Conservation (phyloP, 2,113 vertebrate species). For the Centrocercus urophasianus region DNA sequence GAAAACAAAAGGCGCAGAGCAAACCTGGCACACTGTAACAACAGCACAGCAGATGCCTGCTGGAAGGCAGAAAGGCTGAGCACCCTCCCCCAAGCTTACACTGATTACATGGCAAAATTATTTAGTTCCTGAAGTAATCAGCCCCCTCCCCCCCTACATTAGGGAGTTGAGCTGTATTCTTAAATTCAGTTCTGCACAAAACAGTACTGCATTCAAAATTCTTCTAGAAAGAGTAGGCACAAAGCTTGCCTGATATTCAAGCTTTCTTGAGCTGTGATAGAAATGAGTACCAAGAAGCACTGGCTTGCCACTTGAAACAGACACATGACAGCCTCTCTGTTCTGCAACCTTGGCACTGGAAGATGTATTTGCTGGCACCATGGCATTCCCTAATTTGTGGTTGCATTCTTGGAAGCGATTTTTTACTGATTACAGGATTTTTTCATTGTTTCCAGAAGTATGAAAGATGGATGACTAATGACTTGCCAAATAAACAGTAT, state of each 20-base stretch:
- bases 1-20: slow-evolving; percentile 36
- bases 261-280: neutral
- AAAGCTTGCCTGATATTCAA: neutral
- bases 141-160: neutral
- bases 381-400: slow-evolving; percentile 31
- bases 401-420: slow-evolving; percentile 52
- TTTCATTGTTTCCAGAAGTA: slow-evolving; percentile 46
- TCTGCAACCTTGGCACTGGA: slow-evolving; percentile 32
- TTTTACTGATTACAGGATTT: slow-evolving; percentile 23
- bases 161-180: neutral
- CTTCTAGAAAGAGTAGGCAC: neutral
- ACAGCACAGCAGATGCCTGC: neutral
- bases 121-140: neutral
- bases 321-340: neutral
- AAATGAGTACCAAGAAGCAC: neutral
- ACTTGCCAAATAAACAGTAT: slow-evolving; percentile 53
- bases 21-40: neutral
- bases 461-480: slow-evolving; percentile 51
- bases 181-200: neutral
- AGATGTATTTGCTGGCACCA: slow-evolving; percentile 39
- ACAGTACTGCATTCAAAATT: neutral
- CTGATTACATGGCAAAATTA: neutral
- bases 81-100: neutral
- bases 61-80: neutral
- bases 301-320: neutral